These are phyloP conservation scores for Eupithecia tripunctaria DNA, from an alignment of 2,888 invertebrate species.

Conservation along the genomic window DNA sequence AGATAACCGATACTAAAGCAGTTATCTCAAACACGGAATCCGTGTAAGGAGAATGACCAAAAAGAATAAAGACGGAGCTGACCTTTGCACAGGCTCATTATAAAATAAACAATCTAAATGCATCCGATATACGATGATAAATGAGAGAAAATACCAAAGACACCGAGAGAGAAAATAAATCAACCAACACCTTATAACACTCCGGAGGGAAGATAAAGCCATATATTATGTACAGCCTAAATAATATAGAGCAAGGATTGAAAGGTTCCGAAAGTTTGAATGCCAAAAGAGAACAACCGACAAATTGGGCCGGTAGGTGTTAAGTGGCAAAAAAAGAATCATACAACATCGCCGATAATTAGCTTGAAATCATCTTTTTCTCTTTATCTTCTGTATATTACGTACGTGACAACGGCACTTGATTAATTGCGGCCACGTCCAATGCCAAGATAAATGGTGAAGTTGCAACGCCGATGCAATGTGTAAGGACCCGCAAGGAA, in stretches of 20 bases:
- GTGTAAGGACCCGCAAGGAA: constrained; percentile 46
- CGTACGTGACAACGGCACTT: constrained; percentile 78
- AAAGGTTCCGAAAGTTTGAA: constrained; percentile 53
- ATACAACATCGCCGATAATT: constrained; percentile 75
- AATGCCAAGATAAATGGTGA: constrained; percentile 76
- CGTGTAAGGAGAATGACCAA: constrained; percentile 43
- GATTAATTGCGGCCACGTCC: constrained; percentile 80
- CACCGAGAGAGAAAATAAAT: constrained; percentile 55
- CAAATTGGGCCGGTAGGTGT: constrained; percentile 73
- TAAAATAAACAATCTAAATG: constrained; percentile 65
- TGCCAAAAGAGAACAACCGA: constrained; percentile 65
- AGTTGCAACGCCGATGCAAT: constrained; percentile 44
- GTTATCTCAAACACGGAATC: constrained; percentile 42
- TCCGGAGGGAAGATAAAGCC: constrained; percentile 44
- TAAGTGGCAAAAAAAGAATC: constrained; percentile 74
- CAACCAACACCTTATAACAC: constrained; percentile 51
- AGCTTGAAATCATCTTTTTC: constrained; percentile 80
- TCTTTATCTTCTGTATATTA: constrained; percentile 74
- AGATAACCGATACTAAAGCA: constrained; percentile 39
- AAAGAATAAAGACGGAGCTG: constrained; percentile 41
- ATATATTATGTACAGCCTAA: constrained; percentile 38
- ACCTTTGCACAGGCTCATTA: constrained; percentile 56
- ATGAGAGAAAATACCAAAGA: constrained; percentile 53
- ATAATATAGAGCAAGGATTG: constrained; percentile 44
- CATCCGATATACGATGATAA: constrained; percentile 62